Evolutionary conservation across 2,113 vertebrate species (phyloP).

Genomic region (Ia io): DNA sequence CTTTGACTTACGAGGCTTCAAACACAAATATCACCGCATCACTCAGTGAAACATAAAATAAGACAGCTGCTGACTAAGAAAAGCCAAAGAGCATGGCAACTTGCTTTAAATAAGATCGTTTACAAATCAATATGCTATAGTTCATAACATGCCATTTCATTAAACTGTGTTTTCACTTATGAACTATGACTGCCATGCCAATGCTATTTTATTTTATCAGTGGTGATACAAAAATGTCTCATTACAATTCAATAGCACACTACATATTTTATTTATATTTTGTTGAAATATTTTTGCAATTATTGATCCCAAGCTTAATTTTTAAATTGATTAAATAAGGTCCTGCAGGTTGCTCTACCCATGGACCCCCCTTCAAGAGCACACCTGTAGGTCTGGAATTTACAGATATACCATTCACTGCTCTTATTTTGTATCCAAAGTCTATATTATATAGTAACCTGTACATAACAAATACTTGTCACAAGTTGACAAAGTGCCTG

Average conservation of each 20-base stretch:
- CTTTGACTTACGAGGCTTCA: neutral
- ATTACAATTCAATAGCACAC: neutral
- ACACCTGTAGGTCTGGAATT: neutral
- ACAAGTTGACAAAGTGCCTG: neutral
- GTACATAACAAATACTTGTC: neutral
- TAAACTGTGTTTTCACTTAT: constrained; percentile 6
- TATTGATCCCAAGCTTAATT: neutral
- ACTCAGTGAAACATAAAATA: neutral
- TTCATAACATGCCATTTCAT: constrained; percentile 43
- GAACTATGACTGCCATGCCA: neutral
- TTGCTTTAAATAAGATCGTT: constrained; percentile 28
- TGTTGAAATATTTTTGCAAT: constrained; percentile 9
- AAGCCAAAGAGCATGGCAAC: neutral
- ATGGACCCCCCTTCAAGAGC: neutral
- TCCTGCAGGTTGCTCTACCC: neutral
- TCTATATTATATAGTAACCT: neutral
- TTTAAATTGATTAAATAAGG: neutral
- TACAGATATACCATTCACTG: neutral
- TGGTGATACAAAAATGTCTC: neutral
- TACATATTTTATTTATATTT: neutral
- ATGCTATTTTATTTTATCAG: neutral
- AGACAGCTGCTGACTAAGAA: neutral
- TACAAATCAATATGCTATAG: neutral
- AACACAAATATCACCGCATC: neutral
- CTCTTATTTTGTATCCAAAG: neutral